Percentiles rank a stretch among this genome's conserved stretches.
Conservation (phyloP, 2,797 vertebrate genomes). For the Balearica regulorum region DNA sequence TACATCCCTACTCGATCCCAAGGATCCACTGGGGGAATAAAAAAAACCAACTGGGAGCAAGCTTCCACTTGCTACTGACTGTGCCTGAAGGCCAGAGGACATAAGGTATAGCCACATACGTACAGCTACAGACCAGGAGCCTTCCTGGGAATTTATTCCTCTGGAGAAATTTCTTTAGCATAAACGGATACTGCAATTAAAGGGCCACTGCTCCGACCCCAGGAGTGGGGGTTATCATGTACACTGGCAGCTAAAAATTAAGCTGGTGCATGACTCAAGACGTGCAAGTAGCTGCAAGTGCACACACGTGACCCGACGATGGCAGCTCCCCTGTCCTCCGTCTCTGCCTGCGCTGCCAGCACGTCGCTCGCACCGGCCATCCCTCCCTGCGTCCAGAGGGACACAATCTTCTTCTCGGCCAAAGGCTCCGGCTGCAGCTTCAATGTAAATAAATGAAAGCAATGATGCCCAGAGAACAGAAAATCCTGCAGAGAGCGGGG, state of each 20-base stretch:
- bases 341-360: neutral
- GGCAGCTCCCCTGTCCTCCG: neutral
- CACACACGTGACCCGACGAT: fast-evolving
- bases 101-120: fast-evolving
- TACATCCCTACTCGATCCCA: neutral
- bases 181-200: neutral
- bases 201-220: neutral
- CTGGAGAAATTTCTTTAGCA: neutral
- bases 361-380: neutral
- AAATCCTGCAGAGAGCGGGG: neutral
- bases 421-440: neutral
- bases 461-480: neutral
- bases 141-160: neutral
- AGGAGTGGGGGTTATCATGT: neutral
- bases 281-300: neutral
- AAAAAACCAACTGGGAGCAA: neutral
- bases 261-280: slow-evolving; percentile 1
- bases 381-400: neutral
- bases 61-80: neutral
- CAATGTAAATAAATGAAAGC: neutral
- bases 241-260: neutral
- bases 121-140: neutral
- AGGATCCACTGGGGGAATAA: neutral
- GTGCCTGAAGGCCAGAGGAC: neutral
- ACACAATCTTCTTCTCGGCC: neutral